Percentiles rank a stretch among this genome's conserved stretches.
Conservation (phyloP, 1,140 invertebrate species). For the Orchestia grillus region DNA sequence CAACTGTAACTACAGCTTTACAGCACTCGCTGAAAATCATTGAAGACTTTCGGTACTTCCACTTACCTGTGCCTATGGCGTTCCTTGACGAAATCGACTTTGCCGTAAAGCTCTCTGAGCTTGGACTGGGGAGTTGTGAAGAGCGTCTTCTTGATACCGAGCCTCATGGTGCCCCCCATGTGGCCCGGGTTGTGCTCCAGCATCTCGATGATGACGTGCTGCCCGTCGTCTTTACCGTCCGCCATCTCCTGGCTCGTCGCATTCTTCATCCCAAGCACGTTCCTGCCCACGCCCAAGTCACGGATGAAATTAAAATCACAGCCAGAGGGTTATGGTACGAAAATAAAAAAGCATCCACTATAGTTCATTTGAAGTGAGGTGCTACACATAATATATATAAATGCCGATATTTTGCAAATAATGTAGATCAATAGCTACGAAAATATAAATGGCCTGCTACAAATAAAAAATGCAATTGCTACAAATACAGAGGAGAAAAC, state of each 20-base stretch:
- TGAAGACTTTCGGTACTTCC: not conserved
- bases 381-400: too few relatives aligned
- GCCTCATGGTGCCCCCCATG: conserved; percentile 97
- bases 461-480: too few relatives aligned
- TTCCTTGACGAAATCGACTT: conserved; percentile 88
- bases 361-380: too few relatives aligned
- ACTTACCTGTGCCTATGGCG: conserved; percentile 91
- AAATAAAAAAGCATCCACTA: conserved; percentile 82
- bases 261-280: conserved; percentile 82
- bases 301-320: conserved; percentile 96
- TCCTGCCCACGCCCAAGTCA: conserved; percentile 77
- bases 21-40: not conserved
- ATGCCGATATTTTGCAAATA: too few relatives aligned
- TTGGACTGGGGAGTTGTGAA: conserved; percentile 75
- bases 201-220: conserved; percentile 97
- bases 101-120: conserved; percentile 84
- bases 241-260: conserved; percentile 93
- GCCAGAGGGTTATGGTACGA: conserved; percentile 97
- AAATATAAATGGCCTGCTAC: too few relatives aligned
- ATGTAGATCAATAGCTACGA: too few relatives aligned
- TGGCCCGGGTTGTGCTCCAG: conserved; percentile 94
- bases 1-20: not conserved
- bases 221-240: conserved; percentile 75
- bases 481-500: too few relatives aligned
- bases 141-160: conserved; percentile 90